Evolutionary conservation across 2,113 vertebrate genomes (phyloP).

Genomic region (Oenanthe oenanthe): DNA sequence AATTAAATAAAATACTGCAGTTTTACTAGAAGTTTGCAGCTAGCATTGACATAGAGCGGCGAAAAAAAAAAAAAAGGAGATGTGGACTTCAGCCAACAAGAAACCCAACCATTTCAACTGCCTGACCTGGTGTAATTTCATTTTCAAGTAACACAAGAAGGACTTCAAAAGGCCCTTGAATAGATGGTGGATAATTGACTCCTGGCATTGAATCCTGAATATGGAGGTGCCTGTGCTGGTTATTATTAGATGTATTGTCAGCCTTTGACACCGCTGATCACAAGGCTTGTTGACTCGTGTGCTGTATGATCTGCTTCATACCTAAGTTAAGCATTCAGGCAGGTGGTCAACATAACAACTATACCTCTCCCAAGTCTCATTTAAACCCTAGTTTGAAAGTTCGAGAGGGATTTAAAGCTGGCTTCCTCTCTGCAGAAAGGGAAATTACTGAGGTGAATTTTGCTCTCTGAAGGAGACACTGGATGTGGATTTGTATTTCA

Average conservation of each 20-base stretch:
- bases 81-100: neutral
- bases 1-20: neutral
- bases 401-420: neutral
- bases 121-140: neutral
- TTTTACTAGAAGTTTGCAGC: neutral
- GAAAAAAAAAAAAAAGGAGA: neutral
- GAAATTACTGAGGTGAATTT: neutral
- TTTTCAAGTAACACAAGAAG: neutral
- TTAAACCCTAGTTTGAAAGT: neutral
- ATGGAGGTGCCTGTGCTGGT: neutral
- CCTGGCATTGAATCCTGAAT: neutral
- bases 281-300: neutral
- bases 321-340: neutral
- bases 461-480: neutral
- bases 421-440: neutral
- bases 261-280: neutral
- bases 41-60: neutral
- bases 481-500: neutral
- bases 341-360: neutral
- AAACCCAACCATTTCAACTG: neutral
- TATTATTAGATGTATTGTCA: conserved; percentile 7
- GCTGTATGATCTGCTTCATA: neutral
- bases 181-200: neutral
- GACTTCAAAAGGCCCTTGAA: neutral
- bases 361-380: neutral